Evolutionary conservation across 2,113 vertebrate genomes (phyloP), one percentile per base, ranked within the genome.

Genomic region (Machaerirhynchus nigripectus): DNA sequence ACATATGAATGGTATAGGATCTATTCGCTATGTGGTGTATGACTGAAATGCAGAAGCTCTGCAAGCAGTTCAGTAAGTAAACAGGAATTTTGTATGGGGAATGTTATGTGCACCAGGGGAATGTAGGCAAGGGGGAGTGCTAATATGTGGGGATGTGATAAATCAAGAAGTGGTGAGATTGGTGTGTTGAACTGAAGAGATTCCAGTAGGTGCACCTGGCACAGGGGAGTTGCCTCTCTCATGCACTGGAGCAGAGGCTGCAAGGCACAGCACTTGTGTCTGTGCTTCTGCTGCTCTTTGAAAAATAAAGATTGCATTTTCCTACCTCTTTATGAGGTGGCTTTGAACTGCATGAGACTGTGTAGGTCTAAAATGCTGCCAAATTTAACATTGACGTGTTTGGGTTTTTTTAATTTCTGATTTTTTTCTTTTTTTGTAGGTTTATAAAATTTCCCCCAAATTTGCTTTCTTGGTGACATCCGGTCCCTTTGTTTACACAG

Each of bases 391-490:
- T 0, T 40, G 15, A 68, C 2, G 0, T 50, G 4, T 44, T 42
- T 22, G 20, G 20, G 4, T 37, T 52, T 17, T 12, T 76, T 16
- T 10, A 14, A 23, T 39, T 47, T 56, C 1, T 24, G 22, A 8
- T n/a, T 50, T 61, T 50, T 50, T 3, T 24, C 39, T 35, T 55
- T 9, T 31, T 79, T 55, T 63, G 2, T 89, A 99, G 99, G 98
- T 99, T 90, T 98, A 99, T 86, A 98, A 98, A 35, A 93, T 98
- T 11, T 98, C 98, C 18, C 98, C 99, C 17, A 98, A 96, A 87
- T 98, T 99, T 97, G 96, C 98, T 63, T 99, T 99, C 96, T 98
- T 99, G 91, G 99, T 98, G 35, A 99, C 99, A 64, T 99, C 99
- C 0, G 99, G 99, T 85, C 98, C 98, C 23, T 97, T 99, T 27